phyloP scores from a whole-genome alignment of 1,140 invertebrate genomes.

The Scylla paramamosain region DNA sequence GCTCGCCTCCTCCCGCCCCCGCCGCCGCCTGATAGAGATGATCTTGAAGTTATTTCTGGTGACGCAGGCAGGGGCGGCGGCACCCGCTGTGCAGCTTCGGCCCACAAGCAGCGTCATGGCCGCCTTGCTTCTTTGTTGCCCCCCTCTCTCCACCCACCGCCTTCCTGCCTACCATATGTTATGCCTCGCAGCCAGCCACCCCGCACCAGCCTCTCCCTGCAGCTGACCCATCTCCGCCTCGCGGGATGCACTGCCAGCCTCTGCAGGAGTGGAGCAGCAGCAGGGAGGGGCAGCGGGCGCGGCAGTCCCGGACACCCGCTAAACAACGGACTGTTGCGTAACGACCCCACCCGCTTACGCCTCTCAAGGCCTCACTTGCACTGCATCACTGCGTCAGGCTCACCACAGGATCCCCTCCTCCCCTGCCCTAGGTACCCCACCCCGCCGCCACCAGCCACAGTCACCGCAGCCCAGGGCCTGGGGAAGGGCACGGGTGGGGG shows the following conservation, averaged over 20 bases:
- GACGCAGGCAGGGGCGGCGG: background rate
- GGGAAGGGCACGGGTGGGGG: background rate
- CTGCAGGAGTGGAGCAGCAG: background rate
- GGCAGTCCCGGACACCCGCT: background rate
- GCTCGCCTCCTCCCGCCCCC: background rate
- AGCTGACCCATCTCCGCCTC: background rate
- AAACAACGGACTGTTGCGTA: constrained; percentile 13
- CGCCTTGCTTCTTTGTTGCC: background rate
- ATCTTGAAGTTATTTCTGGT: constrained; percentile 15
- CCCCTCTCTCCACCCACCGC: background rate
- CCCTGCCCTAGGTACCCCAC: background rate
- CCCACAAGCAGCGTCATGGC: constrained; percentile 9
- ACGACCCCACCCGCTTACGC: constrained; percentile 17
- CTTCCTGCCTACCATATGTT: background rate
- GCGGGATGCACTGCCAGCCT: too few species aligned
- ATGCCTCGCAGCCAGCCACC: background rate
- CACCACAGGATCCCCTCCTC: background rate
- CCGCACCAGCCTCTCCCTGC: background rate
- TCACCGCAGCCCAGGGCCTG: background rate
- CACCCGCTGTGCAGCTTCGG: background rate
- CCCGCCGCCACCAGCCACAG: background rate
- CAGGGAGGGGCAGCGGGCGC: background rate
- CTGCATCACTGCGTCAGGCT: background rate
- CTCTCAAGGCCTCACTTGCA: constrained; percentile 8
- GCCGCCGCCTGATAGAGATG: background rate